Evolutionary conservation across 2,113 vertebrate species (phyloP).

Genomic region (Mobula birostris): DNA sequence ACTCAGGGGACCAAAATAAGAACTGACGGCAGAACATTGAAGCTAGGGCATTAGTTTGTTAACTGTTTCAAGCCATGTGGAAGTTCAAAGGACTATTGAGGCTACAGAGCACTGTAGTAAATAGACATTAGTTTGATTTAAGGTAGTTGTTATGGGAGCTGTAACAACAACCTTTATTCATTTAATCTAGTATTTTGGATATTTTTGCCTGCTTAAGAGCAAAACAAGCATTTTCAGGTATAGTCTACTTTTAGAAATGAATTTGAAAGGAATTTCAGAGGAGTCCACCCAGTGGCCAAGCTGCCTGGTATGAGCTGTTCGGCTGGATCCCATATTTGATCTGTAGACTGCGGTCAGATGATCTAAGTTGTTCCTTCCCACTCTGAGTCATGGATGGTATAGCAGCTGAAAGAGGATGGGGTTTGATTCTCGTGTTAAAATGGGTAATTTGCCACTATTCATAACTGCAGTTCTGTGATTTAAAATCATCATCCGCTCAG

Average conservation of each 20-base stretch:
- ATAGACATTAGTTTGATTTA: constrained; percentile 12
- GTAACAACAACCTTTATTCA: neutral
- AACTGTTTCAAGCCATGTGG: constrained; percentile 35
- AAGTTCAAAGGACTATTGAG: constrained; percentile 14
- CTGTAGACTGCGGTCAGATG: neutral
- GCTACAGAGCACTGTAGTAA: neutral
- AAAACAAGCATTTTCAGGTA: neutral
- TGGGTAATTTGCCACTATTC: neutral
- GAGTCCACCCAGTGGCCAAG: neutral
- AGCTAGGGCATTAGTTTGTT: neutral
- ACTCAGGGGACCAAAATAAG: constrained; percentile 41
- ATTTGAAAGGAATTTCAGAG: neutral
- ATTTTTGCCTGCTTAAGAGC: neutral
- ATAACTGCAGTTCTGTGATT: neutral
- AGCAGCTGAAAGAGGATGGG: neutral
- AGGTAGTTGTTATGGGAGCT: neutral
- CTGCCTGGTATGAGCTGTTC: neutral
- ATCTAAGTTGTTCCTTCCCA: neutral
- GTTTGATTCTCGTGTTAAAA: neutral
- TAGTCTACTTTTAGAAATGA: neutral
- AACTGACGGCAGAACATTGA: neutral
- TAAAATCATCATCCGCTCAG: no score
- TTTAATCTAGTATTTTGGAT: neutral
- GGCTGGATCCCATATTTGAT: neutral
- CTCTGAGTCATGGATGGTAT: neutral